phyloP scores from a whole-genome alignment of 2,888 invertebrate species.

The Temnothorax ravouxi region DNA sequence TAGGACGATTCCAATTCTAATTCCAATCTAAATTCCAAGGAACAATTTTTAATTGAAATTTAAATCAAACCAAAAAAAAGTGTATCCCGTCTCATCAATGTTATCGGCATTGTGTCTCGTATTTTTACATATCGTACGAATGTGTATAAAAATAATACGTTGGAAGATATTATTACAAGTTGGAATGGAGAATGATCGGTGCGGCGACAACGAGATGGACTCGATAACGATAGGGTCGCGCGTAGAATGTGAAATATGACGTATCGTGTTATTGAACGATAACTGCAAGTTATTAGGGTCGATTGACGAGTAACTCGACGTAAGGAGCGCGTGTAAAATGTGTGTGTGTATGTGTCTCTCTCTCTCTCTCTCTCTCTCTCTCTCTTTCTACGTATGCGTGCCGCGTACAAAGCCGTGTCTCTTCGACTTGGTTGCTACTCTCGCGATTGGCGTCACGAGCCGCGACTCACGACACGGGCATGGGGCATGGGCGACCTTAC shows the following conservation, averaged over 20 bases:
- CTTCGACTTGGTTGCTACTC: conserved; percentile 61
- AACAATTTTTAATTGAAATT: background rate
- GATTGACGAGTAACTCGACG: conserved; percentile 78
- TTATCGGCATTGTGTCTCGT: background rate
- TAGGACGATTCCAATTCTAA: background rate
- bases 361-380: conserved; percentile 9
- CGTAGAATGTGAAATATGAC: conserved; percentile 74
- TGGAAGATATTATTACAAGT: background rate
- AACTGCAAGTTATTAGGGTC: conserved; percentile 82
- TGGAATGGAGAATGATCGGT: conserved; percentile 57
- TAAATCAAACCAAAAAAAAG: background rate
- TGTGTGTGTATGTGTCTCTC: background rate
- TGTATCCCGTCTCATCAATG: background rate
- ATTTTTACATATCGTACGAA: background rate
- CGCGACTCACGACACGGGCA: background rate
- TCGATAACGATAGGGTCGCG: conserved; percentile 67
- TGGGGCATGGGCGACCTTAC: conserved; percentile 61
- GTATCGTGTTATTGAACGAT: conserved; percentile 77
- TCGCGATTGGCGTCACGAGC: conserved; percentile 66
- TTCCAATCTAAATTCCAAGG: background rate
- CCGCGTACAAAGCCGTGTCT: conserved; percentile 60
- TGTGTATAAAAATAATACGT: background rate
- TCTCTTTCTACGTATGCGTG: conserved; percentile 67
- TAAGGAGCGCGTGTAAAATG: conserved; percentile 77
- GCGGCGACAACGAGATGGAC: conserved; percentile 65